Evolutionary conservation across 2,888 invertebrate species (phyloP), one percentile per base, ranked within the genome.

Genomic region (Cephus pygmeus): DNA sequence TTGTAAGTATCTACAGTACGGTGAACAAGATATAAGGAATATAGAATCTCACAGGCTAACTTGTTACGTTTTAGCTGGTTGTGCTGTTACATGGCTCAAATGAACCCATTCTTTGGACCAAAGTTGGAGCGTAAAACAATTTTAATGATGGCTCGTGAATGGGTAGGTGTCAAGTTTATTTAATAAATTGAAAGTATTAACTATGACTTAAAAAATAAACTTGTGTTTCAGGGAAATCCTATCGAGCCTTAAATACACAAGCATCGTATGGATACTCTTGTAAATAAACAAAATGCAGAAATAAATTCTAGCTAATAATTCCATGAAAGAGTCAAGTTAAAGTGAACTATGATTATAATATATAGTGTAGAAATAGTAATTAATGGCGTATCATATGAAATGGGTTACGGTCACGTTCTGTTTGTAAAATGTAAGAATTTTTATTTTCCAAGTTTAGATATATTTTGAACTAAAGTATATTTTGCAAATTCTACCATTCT

Each of bases 101-200:
- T 98, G 97, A 98, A 98, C 92, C 98, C 98, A 0, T 92, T 98
- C 77, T 95, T 98, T 83, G 98, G 97, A 36, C 98, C 97, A 76
- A 95, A 95, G 92, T 92, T 98, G 9, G 93, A 93, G 85, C 94
- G 94, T 84, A 93, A 94, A 71, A 95, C 96, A 0, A 92, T 97
- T 78, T 92, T 96, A 82, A 93, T 97, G 90, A 96, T 97, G 92
- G 94, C 96, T n/a, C 93, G 92, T 80, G 94, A 95, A 92, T 97
- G 97, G 97, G 96, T 96, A 93, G 93, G 92, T 85, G 34, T 69
- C 71, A 12, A 33, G 9, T 30, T 12, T 76, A 76, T 69, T 76
- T 35, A 15, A 75, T 68, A 69, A 56, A 56, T 6, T 56, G 9
- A 23, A 15, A 6, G 15, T 6, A 56, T 76, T 56, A 76, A 36